These are phyloP conservation scores for Aurelia sp. DNA, from an alignment of 30 jellyfish, hydroid and myxozoan genomes.

Conservation along the genomic window DNA sequence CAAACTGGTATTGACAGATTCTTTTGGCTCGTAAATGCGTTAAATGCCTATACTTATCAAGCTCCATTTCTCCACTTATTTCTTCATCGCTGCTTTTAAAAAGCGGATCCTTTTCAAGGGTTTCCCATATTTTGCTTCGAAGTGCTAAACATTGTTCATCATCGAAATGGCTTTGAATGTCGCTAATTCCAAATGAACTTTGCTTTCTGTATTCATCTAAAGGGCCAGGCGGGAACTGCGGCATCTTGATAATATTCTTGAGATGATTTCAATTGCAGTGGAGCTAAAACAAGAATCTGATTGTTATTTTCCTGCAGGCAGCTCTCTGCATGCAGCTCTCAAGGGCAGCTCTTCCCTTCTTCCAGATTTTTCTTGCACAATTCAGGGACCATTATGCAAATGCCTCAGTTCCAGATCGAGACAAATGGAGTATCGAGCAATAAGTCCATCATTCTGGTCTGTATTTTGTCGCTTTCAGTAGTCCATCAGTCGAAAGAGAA, in stretches of 20 bases:
- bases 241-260: conserved; percentile 1
- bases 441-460: no score
- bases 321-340: no score
- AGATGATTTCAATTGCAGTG: no score
- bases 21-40: conserved; percentile 66
- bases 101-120: conserved; percentile 85
- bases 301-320: no score
- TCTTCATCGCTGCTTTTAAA: conserved; percentile 58
- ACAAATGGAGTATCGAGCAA: no score
- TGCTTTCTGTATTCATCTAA: conserved; percentile 63
- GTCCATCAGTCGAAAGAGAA: no score
- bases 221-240: conserved; percentile 44
- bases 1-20: conserved; percentile 73
- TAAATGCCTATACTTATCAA: conserved; percentile 72
- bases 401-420: no score
- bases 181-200: conserved; percentile 42
- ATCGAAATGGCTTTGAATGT: conserved; percentile 47
- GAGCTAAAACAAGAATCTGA: no score
- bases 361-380: no score
- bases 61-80: conserved; percentile 43
- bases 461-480: no score
- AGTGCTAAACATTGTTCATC: conserved; percentile 43
- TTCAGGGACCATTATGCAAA: no score
- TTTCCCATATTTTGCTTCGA: conserved; percentile 32
- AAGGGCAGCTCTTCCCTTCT: no score